phyloP scores from a whole-genome alignment of 2,113 vertebrate species.

The Corydoras sp. region DNA sequence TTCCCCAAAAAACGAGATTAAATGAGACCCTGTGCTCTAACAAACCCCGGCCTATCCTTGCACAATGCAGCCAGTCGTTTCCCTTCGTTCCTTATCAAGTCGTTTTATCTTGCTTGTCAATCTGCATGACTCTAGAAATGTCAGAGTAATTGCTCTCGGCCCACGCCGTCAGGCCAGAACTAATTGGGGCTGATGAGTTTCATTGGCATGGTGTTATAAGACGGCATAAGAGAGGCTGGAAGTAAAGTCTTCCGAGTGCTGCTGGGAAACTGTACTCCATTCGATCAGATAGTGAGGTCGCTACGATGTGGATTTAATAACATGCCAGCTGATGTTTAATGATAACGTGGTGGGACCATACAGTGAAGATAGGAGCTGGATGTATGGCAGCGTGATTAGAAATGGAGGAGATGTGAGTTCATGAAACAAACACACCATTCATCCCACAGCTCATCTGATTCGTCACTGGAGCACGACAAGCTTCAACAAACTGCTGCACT shows the following conservation, averaged over 20 bases:
- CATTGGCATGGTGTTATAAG: conserved; percentile 3
- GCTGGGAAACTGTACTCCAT: conserved; percentile 1
- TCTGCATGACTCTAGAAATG: conserved; percentile 17
- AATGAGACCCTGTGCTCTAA: neutral
- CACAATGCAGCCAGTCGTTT: conserved; percentile 10
- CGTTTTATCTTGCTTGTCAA: conserved; percentile 32
- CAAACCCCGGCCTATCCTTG: neutral
- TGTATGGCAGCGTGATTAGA: conserved; percentile 9
- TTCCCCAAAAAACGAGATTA: too few species aligned
- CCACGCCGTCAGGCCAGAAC: conserved; percentile 30
- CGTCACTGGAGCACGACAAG: too few species aligned
- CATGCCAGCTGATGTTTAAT: neutral
- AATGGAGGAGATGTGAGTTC: conserved; percentile 14
- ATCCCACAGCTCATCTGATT: too few species aligned
- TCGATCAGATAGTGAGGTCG: conserved; percentile 1
- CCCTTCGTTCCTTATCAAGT: conserved; percentile 19
- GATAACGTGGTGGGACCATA: too few species aligned
- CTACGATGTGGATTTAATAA: conserved; percentile 7
- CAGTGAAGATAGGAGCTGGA: conserved; percentile 14
- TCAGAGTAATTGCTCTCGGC: conserved; percentile 33
- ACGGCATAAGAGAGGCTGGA: conserved; percentile 13
- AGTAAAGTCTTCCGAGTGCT: neutral
- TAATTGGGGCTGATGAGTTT: conserved; percentile 42
- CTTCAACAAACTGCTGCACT: too few species aligned
- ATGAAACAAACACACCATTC: conserved; percentile 11